These are phyloP conservation scores for Oryzias celebensis DNA, from an alignment of 2,113 vertebrate species.

Conservation along the genomic window DNA sequence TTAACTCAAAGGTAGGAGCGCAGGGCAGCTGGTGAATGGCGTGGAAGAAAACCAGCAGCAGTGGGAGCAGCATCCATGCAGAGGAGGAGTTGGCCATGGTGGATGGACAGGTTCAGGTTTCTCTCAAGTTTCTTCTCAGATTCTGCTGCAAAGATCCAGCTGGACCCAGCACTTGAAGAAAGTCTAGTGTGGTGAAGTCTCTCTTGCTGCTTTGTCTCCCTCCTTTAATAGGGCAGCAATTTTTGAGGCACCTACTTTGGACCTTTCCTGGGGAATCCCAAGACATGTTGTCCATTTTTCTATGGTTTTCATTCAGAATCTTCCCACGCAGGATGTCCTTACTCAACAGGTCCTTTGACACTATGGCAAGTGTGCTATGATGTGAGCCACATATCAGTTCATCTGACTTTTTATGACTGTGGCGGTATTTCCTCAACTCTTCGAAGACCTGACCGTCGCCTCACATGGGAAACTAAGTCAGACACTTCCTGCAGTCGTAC, in stretches of 20 bases:
- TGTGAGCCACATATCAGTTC: conserved; percentile 50
- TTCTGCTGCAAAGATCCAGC: background rate
- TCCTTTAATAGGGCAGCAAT: conserved; percentile 3
- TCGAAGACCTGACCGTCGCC: conserved; percentile 10
- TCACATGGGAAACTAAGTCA: conserved; percentile 24
- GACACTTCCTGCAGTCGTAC: background rate
- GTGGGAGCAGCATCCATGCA: conserved; percentile 20
- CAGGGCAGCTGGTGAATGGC: rapidly evolving
- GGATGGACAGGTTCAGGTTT: background rate
- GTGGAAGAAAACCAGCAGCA: conserved; percentile 23
- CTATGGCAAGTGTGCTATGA: conserved; percentile 39
- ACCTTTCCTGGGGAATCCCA: conserved; percentile 60
- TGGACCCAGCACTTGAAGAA: background rate
- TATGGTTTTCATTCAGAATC: conserved; percentile 13
- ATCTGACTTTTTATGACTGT: conserved; percentile 62
- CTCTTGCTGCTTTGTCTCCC: conserved; percentile 9
- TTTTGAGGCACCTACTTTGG: conserved; percentile 37
- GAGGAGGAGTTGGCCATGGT: conserved; percentile 13
- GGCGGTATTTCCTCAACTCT: conserved; percentile 52
- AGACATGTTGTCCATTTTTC: conserved; percentile 16
- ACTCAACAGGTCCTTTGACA: conserved; percentile 33
- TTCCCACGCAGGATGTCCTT: conserved; percentile 42
- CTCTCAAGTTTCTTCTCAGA: background rate
- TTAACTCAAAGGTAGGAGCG: rapidly evolving
- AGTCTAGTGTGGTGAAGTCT: background rate